Evolutionary conservation across 2,888 invertebrate species (phyloP).

Genomic region (Synergus itoensis): DNA sequence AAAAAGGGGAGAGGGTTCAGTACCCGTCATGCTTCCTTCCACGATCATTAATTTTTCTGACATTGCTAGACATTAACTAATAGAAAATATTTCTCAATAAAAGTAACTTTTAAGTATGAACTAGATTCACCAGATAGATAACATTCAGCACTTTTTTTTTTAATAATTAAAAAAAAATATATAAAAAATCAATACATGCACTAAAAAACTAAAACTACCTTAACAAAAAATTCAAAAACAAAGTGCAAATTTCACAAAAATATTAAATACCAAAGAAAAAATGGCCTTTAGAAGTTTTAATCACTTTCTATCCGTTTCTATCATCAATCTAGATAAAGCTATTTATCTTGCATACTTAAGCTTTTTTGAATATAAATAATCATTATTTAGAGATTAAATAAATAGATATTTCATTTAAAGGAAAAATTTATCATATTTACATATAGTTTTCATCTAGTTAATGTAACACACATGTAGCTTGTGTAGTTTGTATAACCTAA

Average conservation of each 20-base stretch:
- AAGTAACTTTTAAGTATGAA: background rate
- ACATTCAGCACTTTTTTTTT: background rate
- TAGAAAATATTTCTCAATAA: background rate
- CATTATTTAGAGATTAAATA: background rate
- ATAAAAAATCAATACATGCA: background rate
- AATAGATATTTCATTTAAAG: background rate
- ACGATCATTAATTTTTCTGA: background rate
- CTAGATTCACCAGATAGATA: background rate
- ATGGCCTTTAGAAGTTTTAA: background rate
- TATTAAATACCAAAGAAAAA: background rate
- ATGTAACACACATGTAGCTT: background rate
- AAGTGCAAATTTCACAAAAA: background rate
- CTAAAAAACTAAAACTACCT: background rate
- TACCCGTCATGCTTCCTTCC: constrained; percentile 1
- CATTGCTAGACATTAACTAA: background rate
- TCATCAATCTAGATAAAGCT: background rate
- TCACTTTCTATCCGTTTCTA: background rate
- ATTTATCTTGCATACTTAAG: background rate
- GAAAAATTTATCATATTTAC: background rate
- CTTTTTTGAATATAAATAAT: background rate
- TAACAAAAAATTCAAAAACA: background rate
- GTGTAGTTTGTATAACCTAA: background rate
- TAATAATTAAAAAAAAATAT: background rate
- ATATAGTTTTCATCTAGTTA: background rate
- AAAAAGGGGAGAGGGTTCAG: background rate